These are phyloP conservation scores for Donacobius atricapilla DNA, from an alignment of 2,113 vertebrate species.

Conservation along the genomic window DNA sequence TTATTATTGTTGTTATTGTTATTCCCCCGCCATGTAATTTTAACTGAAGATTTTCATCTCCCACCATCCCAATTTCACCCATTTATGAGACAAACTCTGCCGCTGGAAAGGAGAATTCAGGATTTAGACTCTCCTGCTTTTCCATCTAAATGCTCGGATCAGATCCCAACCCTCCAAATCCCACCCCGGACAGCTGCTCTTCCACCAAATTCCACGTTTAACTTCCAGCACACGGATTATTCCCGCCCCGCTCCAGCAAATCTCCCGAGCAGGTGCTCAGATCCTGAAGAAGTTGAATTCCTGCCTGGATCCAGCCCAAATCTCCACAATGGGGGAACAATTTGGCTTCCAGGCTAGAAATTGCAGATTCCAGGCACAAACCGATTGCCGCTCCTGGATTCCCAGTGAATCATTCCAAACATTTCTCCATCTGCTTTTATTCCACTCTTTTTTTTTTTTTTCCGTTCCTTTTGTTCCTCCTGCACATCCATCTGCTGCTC, in stretches of 20 bases:
- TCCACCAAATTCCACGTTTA: background rate
- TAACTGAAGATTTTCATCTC: background rate
- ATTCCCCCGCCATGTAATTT: rapidly evolving
- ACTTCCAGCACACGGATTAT: background rate
- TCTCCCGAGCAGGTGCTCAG: conserved; percentile 34
- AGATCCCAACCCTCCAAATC: background rate
- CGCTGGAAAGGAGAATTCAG: background rate
- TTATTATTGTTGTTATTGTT: no score
- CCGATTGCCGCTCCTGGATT: conserved; percentile 9
- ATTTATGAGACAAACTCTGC: background rate
- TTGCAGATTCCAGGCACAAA: background rate
- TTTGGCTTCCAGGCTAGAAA: conserved; percentile 5
- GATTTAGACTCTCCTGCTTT: background rate
- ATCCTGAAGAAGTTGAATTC: background rate
- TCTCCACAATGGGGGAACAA: background rate
- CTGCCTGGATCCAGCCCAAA: background rate
- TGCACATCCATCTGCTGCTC: background rate
- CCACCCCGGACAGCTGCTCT: background rate
- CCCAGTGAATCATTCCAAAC: conserved; percentile 22
- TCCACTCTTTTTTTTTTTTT: background rate
- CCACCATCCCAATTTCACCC: background rate
- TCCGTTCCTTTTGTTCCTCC: background rate
- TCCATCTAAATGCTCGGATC: background rate
- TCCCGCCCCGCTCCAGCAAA: background rate
- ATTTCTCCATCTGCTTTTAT: conserved; percentile 28